Evolutionary conservation across 2,888 invertebrate genomes (phyloP).

Genomic region (Eupithecia centaureata): DNA sequence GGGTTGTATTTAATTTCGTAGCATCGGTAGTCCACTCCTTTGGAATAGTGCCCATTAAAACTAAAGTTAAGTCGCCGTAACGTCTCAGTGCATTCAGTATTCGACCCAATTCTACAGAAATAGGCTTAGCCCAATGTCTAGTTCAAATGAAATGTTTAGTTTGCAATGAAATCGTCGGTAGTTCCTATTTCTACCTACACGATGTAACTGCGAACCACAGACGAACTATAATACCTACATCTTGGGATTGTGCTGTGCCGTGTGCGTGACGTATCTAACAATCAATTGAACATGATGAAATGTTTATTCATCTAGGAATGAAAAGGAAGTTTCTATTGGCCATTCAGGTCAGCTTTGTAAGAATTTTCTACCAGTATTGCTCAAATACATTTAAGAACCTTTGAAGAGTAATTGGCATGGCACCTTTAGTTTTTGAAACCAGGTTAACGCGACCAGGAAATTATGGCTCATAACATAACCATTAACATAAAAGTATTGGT

Average conservation of each 20-base stretch:
- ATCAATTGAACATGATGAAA: conserved; percentile 46
- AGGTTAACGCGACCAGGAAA: conserved; percentile 24
- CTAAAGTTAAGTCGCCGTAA: conserved; percentile 53
- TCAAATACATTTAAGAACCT: conserved; percentile 14
- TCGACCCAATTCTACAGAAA: conserved; percentile 64
- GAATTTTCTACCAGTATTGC: conserved; percentile 1
- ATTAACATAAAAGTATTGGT: conserved; percentile 36
- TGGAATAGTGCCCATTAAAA: conserved; percentile 67
- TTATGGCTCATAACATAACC: conserved; percentile 18
- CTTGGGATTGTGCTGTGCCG: conserved; percentile 21
- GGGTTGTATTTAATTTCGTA: conserved; percentile 45
- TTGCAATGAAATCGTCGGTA: conserved; percentile 50
- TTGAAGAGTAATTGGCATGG: background rate
- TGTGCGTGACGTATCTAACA: conserved; percentile 30
- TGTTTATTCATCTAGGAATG: conserved; percentile 43
- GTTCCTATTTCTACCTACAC: conserved; percentile 37
- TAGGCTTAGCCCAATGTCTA: conserved; percentile 69
- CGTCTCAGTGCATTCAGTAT: conserved; percentile 50
- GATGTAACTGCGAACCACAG: conserved; percentile 25
- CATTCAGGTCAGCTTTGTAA: conserved; percentile 21
- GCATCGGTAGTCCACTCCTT: conserved; percentile 45
- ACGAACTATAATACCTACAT: conserved; percentile 15
- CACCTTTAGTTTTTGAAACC: conserved; percentile 9
- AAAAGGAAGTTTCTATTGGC: conserved; percentile 22
- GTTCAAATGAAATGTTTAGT: conserved; percentile 59